Conservation (phyloP, 2,888 invertebrate genomes). For the Sarcophaga rosellei region DNA sequence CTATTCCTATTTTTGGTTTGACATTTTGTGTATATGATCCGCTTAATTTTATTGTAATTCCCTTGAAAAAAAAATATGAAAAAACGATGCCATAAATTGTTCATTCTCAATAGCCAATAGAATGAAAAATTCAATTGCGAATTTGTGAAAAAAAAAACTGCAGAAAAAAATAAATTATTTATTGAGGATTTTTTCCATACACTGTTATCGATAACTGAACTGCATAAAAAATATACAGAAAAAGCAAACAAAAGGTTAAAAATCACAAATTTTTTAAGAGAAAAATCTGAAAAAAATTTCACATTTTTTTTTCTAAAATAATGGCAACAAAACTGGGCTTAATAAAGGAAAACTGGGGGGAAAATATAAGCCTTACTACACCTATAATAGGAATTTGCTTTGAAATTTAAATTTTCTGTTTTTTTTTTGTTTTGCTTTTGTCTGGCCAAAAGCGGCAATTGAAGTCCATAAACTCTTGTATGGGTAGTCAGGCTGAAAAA, state of each 20-base stretch:
- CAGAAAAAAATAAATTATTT: background rate
- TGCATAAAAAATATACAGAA: background rate
- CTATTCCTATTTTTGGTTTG: background rate
- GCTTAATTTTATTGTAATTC: background rate
- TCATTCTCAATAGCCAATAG: background rate
- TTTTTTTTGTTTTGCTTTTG: background rate
- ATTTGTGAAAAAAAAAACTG: background rate
- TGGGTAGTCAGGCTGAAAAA: slow-evolving; percentile 51
- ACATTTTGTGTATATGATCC: background rate
- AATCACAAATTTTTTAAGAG: background rate
- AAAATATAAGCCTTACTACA: background rate
- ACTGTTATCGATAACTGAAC: background rate
- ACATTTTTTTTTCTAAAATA: slow-evolving; percentile 23
- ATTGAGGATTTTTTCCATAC: background rate
- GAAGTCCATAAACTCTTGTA: slow-evolving; percentile 47
- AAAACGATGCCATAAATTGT: background rate
- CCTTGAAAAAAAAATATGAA: background rate
- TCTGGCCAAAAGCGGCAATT: background rate
- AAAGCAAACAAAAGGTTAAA: background rate
- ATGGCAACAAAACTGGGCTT: background rate
- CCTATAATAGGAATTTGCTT: background rate
- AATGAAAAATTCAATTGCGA: background rate
- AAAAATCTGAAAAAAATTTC: slow-evolving; percentile 14
- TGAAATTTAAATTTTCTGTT: background rate
- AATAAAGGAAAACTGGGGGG: background rate